These are phyloP conservation scores for Rhinogobius similis DNA, from an alignment of 2,113 vertebrate species.

Conservation along the genomic window DNA sequence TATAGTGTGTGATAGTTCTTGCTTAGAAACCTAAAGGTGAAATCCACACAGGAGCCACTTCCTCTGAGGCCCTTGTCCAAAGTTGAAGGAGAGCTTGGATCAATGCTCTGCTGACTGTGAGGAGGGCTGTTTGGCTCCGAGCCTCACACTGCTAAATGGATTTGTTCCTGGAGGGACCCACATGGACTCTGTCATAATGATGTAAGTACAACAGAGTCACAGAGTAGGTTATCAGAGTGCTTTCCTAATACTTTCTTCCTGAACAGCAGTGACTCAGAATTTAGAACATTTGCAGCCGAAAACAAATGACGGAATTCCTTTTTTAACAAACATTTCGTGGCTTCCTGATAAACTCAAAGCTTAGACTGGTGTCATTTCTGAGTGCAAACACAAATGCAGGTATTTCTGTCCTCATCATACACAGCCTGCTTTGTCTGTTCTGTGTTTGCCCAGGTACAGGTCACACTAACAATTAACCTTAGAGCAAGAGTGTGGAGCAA, in stretches of 20 bases:
- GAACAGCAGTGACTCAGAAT: neutral
- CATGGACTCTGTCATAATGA: conserved; percentile 6
- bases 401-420: conserved; percentile 32
- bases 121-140: neutral
- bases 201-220: neutral
- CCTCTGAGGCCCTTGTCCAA: neutral
- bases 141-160: conserved; percentile 2
- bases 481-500: conserved; percentile 48
- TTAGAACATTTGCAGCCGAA: neutral
- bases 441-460: conserved; percentile 62
- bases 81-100: conserved; percentile 2
- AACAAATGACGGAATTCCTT: too few relatives aligned
- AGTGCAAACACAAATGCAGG: conserved; percentile 35
- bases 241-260: neutral
- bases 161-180: conserved; percentile 1
- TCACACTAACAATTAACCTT: conserved; percentile 75
- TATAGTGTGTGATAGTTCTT: neutral
- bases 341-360: conserved; percentile 40
- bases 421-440: conserved; percentile 48
- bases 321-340: conserved; percentile 41
- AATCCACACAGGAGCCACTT: neutral
- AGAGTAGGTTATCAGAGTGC: neutral
- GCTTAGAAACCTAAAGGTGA: conserved; percentile 4
- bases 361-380: conserved; percentile 38
- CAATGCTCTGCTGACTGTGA: conserved; percentile 7